Conservation (phyloP, 1,140 invertebrate genomes). For the Panonychus citri region DNA sequence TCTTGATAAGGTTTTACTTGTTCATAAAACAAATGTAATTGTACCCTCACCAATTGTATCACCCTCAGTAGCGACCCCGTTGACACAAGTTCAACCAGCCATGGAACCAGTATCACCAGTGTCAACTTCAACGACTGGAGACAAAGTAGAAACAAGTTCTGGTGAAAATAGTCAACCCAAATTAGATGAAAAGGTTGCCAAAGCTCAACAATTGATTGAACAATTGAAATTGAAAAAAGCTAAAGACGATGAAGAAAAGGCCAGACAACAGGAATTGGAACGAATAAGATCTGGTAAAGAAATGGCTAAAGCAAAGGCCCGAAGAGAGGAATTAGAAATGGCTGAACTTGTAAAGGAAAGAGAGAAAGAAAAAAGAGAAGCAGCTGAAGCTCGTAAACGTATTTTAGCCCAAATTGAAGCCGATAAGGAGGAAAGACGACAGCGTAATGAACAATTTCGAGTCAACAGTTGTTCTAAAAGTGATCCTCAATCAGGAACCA, state of each 20-base stretch:
- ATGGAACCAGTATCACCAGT: background rate
- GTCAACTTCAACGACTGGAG: background rate
- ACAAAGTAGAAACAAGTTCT: background rate
- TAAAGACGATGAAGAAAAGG: slow-evolving; percentile 7
- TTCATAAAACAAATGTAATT: slow-evolving; percentile 11
- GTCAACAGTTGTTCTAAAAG: background rate
- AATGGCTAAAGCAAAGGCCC: slow-evolving; percentile 37
- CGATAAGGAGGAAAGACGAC: slow-evolving; percentile 1
- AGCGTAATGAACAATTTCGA: background rate
- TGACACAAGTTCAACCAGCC: background rate
- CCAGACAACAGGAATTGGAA: slow-evolving; percentile 33
- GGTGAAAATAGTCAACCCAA: background rate
- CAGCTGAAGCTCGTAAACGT: slow-evolving; percentile 30
- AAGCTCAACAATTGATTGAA: slow-evolving; percentile 1
- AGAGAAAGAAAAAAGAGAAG: slow-evolving; percentile 42
- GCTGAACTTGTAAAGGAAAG: slow-evolving; percentile 36
- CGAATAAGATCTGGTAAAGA: slow-evolving; percentile 41
- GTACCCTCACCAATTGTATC: background rate
- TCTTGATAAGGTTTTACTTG: slow-evolving; percentile 21
- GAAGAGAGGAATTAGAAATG: slow-evolving; percentile 44
- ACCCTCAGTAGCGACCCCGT: background rate
- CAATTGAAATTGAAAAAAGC: slow-evolving; percentile 3
- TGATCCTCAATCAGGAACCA: background rate
- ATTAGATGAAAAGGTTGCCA: slow-evolving; percentile 2
- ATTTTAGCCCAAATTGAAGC: slow-evolving; percentile 2